Percentiles rank a stretch among this genome's conserved stretches.
phyloP scores from a whole-genome alignment of 2,113 vertebrate genomes.

The Seriola quinqueradiata region DNA sequence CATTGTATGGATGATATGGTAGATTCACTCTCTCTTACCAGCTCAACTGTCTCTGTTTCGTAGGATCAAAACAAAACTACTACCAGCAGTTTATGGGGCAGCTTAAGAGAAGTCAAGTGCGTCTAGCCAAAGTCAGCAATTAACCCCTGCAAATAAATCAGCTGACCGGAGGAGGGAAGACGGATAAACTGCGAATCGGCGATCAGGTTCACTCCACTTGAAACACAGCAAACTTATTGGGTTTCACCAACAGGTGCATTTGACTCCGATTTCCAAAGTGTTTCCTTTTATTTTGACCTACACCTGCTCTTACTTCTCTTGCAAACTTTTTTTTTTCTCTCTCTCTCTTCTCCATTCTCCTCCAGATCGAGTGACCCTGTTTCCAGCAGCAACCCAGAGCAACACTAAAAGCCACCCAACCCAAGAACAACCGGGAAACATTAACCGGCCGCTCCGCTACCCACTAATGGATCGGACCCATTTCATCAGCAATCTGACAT shows the following conservation, averaged over 20 bases:
- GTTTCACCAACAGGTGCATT: constrained; percentile 79
- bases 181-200: constrained; percentile 51
- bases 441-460: constrained; percentile 83
- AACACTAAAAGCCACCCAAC: constrained; percentile 84
- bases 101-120: constrained; percentile 42
- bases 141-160: constrained; percentile 74
- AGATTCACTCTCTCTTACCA: no score
- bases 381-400: constrained; percentile 75
- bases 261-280: constrained; percentile 59
- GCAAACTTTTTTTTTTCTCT: constrained; percentile 54
- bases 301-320: constrained; percentile 64
- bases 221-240: constrained; percentile 51
- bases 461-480: constrained; percentile 90
- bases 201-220: constrained; percentile 56
- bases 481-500: constrained; percentile 90
- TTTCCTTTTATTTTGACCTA: constrained; percentile 64
- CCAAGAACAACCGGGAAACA: constrained; percentile 85
- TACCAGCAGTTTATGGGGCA: constrained; percentile 14
- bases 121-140: constrained; percentile 48
- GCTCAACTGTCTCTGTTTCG: neutral
- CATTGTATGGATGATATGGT: neutral
- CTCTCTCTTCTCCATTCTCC: neutral
- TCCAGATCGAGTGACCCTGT: constrained; percentile 73
- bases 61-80: neutral
- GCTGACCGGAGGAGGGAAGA: constrained; percentile 49